Evolutionary conservation across 1,140 invertebrate genomes (phyloP).

Genomic region (Sarcophaga peregrina): DNA sequence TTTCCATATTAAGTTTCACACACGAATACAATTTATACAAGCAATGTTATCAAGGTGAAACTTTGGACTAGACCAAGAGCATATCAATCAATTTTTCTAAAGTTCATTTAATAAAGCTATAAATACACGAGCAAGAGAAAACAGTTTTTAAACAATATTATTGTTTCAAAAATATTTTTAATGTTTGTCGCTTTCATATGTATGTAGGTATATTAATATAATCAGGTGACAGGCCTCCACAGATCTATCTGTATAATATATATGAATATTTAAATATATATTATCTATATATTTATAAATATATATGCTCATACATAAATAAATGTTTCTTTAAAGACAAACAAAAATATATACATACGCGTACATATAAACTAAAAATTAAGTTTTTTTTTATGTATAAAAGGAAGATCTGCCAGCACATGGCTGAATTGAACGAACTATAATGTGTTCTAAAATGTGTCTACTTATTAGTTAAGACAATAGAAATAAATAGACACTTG

Average conservation of each 20-base stretch:
- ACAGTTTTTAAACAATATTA: neutral
- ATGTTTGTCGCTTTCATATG: neutral
- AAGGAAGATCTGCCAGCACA: neutral
- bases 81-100: neutral
- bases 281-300: neutral
- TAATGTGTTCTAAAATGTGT: neutral
- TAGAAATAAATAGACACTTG: neutral
- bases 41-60: conserved; percentile 24
- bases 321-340: neutral
- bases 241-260: too few relatives aligned
- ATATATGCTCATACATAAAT: neutral
- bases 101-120: conserved; percentile 16
- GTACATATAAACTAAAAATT: neutral
- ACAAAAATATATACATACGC: neutral
- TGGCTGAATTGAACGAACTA: neutral
- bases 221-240: neutral
- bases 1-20: neutral
- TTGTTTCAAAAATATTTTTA: neutral
- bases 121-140: neutral
- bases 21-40: neutral
- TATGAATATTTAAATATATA: neutral
- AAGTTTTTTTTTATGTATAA: neutral
- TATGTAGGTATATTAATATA: too few relatives aligned
- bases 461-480: neutral
- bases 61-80: conserved; percentile 10